Base-by-base conservation (phyloP, 2,113 vertebrate species). In the Alligator mississippiensis region DNA sequence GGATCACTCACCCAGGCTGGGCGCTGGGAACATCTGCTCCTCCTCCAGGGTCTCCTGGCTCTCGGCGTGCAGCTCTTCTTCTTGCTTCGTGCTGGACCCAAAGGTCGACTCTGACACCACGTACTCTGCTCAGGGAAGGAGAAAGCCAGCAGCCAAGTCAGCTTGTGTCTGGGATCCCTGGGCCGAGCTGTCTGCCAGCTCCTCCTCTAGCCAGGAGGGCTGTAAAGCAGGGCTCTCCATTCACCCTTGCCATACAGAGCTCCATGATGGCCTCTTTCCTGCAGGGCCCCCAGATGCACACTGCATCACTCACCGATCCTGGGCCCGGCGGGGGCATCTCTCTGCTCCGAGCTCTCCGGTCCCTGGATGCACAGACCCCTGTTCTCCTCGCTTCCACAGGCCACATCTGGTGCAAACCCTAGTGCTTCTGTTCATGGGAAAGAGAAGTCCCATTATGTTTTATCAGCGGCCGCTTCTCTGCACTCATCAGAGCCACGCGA, bases 351-450 rank as follows among this genome's bases (percentile, higher is more conserved):
- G 24, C 16, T 4, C 7, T 86, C 78, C 85, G 57, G 72, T 11
- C 77, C 77, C 18, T 9, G 3, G 0, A 4, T 47, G 19, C 55
- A 19, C 10, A 54, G 68, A 24, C 30, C 10, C 25, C 17, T 6
- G 68, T 47, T 30, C 30, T 77, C 58, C 80, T 85, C 89, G 28
- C 19, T 30, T 18, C 58, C 60, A 9, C 82, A 85, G 54, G 68
- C 30, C 27, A 64, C 30, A 4, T 55, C 70, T 10, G 54, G 60
- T 38, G 82, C 66, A 30, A 75, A 90, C 25, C 64, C 82, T 68
- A 90, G n/a, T 3, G 11, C 70, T 59, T 90, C 89, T 90, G 54
- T 66, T 59, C 74, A 34, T n/a, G n/a, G n/a, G n/a, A n/a, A n/a
- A n/a, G n/a, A n/a, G n/a, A n/a, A n/a, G n/a, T n/a, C n/a, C n/a